A percentile compares a stretch with the other conserved stretches of the same genome.
These are phyloP conservation scores for Trichacis sp. DNA, from an alignment of 2,888 invertebrate genomes.

Conservation along the genomic window DNA sequence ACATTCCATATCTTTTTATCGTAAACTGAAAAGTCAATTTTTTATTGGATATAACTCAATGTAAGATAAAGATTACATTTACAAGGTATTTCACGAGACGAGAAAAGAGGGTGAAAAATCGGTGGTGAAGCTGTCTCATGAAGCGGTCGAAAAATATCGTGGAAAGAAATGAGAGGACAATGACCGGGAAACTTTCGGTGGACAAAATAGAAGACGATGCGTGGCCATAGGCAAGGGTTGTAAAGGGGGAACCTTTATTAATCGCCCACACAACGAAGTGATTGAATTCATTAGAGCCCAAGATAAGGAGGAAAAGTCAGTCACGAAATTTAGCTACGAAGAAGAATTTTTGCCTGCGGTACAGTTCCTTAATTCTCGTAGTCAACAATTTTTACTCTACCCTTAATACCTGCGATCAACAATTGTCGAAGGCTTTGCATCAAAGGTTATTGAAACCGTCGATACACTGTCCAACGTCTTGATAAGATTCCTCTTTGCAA, in stretches of 20 bases:
- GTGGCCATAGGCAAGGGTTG: conserved; percentile 15
- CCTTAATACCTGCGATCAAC: conserved; percentile 24
- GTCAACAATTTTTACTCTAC: conserved; percentile 17
- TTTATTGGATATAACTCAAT: too few relatives aligned
- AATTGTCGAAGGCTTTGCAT: conserved; percentile 20
- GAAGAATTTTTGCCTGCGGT: conserved; percentile 15
- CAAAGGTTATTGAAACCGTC: too few relatives aligned
- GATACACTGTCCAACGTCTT: conserved; percentile 25
- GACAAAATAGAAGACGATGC: conserved; percentile 22
- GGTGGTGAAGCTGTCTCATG: too few relatives aligned
- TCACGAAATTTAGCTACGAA: conserved; percentile 27
- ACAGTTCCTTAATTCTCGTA: conserved; percentile 4
- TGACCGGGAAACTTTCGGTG: conserved; percentile 11
- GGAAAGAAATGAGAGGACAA: conserved; percentile 4
- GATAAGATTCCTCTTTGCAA: conserved; percentile 44
- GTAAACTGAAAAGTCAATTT: too few relatives aligned
- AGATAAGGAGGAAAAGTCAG: conserved; percentile 33
- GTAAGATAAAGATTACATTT: conserved; percentile 6
- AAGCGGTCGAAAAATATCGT: conserved; percentile 4
- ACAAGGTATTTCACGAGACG: neutral
- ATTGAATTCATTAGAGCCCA: conserved; percentile 23
- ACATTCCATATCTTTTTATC: too few relatives aligned
- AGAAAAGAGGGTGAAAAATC: conserved; percentile 5
- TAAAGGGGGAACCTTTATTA: conserved; percentile 7
- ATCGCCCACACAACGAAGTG: conserved; percentile 26